Evolutionary conservation across 2,797 vertebrate genomes (phyloP).

Genomic region (Sarcophilus harrisii): DNA sequence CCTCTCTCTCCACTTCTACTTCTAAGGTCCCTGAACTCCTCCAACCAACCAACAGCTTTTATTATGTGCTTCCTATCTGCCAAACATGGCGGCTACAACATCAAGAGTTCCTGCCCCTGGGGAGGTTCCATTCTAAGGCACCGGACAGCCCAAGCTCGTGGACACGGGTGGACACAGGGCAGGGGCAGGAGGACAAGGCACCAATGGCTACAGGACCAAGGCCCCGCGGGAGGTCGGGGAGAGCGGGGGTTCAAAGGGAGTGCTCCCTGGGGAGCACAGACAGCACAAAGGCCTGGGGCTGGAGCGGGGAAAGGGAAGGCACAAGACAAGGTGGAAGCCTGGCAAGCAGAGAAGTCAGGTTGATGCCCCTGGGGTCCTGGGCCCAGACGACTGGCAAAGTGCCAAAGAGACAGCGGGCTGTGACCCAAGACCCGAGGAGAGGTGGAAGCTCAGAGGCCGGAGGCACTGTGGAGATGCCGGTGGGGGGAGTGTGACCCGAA

Average conservation of each 20-base stretch:
- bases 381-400: no score
- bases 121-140: background rate
- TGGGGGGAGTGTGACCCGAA: background rate
- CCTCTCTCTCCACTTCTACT: no score
- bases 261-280: background rate
- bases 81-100: background rate
- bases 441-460: background rate
- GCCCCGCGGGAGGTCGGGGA: background rate
- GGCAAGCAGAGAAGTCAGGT: constrained; percentile 31
- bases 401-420: no score
- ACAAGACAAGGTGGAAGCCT: background rate
- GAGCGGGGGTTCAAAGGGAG: background rate
- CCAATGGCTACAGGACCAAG: background rate
- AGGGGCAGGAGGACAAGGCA: background rate
- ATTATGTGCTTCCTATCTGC: background rate
- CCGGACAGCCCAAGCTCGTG: background rate
- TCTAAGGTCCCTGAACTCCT: background rate
- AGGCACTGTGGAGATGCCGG: no score
- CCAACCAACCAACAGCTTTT: background rate
- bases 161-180: background rate
- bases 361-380: constrained; percentile 45
- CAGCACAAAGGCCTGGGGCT: background rate
- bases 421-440: background rate
- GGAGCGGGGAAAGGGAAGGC: background rate
- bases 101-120: background rate